A percentile compares a stretch with the other conserved stretches of the same genome.
Conservation (phyloP, 2,888 invertebrate species). For the Minunthozetes semirufus region DNA sequence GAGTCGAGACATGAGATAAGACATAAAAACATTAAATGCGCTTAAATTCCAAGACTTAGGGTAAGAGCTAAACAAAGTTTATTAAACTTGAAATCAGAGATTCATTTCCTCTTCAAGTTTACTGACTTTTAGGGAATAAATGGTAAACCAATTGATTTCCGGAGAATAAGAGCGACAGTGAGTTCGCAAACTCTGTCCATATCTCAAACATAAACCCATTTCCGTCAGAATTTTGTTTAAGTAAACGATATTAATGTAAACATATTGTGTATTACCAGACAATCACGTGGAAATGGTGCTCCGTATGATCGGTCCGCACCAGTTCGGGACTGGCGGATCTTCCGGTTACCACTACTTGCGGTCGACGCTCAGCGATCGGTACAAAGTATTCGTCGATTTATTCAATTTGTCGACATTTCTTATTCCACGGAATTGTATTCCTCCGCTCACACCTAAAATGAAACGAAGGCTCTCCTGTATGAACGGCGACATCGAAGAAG, state of each 20-base stretch:
- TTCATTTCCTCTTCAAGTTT: not conserved
- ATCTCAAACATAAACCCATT: not conserved
- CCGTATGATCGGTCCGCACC: conserved; percentile 95
- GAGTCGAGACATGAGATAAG: not conserved
- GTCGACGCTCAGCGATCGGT: conserved; percentile 93
- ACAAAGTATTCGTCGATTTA: conserved; percentile 94
- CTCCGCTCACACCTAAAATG: conserved; percentile 76
- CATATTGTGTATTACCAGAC: conserved; percentile 57
- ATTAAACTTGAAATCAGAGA: conserved; percentile 10
- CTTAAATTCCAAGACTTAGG: not conserved
- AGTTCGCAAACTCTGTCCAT: not conserved
- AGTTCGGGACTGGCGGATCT: conserved; percentile 93
- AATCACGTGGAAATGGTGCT: conserved; percentile 98
- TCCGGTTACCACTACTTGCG: conserved; percentile 96
- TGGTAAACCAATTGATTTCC: not conserved
- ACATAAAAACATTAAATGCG: not conserved
- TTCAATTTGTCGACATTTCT: conserved; percentile 96
- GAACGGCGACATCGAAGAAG: conserved; percentile 38
- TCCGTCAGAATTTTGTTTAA: not conserved
- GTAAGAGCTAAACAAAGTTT: not conserved
- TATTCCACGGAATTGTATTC: conserved; percentile 82
- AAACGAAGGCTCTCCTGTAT: conserved; percentile 59
- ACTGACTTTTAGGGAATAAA: not conserved
- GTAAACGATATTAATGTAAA: not conserved
- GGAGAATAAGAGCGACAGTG: not conserved